These are phyloP conservation scores for Euura saliciscinereae DNA, from an alignment of 1,140 invertebrate genomes.

Conservation along the genomic window DNA sequence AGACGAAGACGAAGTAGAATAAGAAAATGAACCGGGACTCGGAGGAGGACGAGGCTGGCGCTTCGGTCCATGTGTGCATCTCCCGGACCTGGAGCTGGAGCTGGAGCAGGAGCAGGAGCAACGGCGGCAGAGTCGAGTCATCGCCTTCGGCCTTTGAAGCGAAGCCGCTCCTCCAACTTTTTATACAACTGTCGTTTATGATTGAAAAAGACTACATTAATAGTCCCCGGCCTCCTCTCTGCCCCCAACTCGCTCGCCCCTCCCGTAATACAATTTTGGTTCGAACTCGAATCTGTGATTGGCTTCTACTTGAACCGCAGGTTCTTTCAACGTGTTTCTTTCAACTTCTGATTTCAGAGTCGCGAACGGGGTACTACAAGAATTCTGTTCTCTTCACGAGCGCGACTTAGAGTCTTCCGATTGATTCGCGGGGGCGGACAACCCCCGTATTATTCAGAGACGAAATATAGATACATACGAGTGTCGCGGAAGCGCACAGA, in stretches of 20 bases:
- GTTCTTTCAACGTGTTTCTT: not conserved
- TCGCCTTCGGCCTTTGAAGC: slow-evolving; percentile 49
- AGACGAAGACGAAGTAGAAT: slow-evolving; percentile 16
- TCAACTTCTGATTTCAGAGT: slow-evolving; percentile 57
- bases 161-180: slow-evolving; percentile 52
- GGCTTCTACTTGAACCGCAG: too few relatives aligned
- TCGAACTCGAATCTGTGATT: too few relatives aligned
- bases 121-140: slow-evolving; percentile 47
- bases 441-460: too few relatives aligned
- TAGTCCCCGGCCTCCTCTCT: too few relatives aligned
- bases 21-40: not conserved
- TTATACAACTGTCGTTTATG: slow-evolving; percentile 57
- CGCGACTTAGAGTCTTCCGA: slow-evolving; percentile 71
- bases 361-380: slow-evolving; percentile 78
- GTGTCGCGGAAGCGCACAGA: not conserved
- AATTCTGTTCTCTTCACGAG: slow-evolving; percentile 84
- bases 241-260: too few relatives aligned
- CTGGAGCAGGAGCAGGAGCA: slow-evolving; percentile 21
- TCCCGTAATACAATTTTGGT: too few relatives aligned
- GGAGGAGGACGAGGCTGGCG: slow-evolving; percentile 27
- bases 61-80: not conserved
- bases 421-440: too few relatives aligned
- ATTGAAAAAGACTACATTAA: slow-evolving; percentile 54
- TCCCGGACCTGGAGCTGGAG: not conserved
- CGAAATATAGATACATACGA: not conserved